These are phyloP conservation scores for Cremastobaeus sp. DNA, from an alignment of 2,888 invertebrate genomes.

Conservation along the genomic window DNA sequence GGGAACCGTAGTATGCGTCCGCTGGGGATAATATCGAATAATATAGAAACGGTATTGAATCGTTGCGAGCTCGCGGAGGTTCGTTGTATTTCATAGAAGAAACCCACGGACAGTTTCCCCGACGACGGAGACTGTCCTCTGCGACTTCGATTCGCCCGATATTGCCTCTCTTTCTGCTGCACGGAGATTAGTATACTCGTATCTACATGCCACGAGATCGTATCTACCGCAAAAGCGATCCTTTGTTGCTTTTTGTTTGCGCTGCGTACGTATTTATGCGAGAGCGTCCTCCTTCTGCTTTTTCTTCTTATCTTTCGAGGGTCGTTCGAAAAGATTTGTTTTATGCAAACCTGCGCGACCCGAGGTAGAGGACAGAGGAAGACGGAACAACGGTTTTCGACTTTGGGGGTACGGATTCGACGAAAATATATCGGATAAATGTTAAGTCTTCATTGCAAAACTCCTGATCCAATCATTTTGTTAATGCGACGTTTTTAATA, in stretches of 20 bases:
- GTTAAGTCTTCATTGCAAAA: no score
- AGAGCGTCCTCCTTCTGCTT: slow-evolving; percentile 66
- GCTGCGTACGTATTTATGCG: slow-evolving; percentile 74
- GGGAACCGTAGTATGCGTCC: slow-evolving; percentile 55
- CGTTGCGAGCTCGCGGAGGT: slow-evolving; percentile 62
- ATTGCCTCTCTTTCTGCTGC: slow-evolving; percentile 60
- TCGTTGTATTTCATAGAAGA: slow-evolving; percentile 71
- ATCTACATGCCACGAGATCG: slow-evolving; percentile 77
- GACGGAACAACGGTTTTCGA: slow-evolving; percentile 26
- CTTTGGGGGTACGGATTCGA: slow-evolving; percentile 3
- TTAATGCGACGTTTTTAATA: no score
- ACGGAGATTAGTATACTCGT: slow-evolving; percentile 75
- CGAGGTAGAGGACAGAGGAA: slow-evolving; percentile 42
- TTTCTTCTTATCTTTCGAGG: slow-evolving; percentile 58
- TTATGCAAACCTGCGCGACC: slow-evolving; percentile 64
- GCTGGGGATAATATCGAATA: slow-evolving; percentile 62
- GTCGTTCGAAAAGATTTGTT: slow-evolving; percentile 69
- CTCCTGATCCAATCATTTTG: no score
- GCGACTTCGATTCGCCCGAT: slow-evolving; percentile 27
- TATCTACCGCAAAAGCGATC: slow-evolving; percentile 74
- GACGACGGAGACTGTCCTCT: slow-evolving; percentile 55
- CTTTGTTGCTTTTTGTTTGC: slow-evolving; percentile 76
- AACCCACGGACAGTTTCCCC: slow-evolving; percentile 66
- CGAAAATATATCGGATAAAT: no score
- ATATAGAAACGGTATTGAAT: slow-evolving; percentile 70